Evolutionary conservation across 2,797 vertebrate species (phyloP), one percentile per base, ranked within the genome.

Genomic region (Sternotherus odoratus): DNA sequence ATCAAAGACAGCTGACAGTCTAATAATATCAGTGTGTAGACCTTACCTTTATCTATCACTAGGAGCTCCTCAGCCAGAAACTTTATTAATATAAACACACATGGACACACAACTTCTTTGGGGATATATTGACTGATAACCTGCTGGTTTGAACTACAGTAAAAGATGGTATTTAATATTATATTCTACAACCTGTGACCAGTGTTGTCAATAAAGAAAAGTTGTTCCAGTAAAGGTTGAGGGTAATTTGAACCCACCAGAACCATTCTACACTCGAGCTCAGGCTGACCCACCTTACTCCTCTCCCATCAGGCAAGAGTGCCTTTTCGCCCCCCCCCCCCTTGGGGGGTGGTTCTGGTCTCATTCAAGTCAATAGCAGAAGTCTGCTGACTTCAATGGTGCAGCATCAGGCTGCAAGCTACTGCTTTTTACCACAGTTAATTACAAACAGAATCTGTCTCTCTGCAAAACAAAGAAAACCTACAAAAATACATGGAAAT

Each of bases 11-110:
- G 39, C 69, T 39, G 69, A 39, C 69, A 74, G 24, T 23, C 10
- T 69, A 36, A 69, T 11, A 3, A 33, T 15, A 0, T 43, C 8
- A 49, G 16, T 50, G 36, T 30, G 79, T 4, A 33, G 1, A 0
- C 50, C 43, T 78, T 4, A 77, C 13, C 17, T 75, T 94, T 63
- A n/a, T 82, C 3, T 7, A 12, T 79, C 49, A 28, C 60, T 77
- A 19, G 28, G 12, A 50, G 54, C 46, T 54, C 49, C 46, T 83
- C 51, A 80, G 6, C 19, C 15, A 12, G n/a, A 11, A 72, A 75
- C 82, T 5, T 28, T 74, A 46, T 74, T 43, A 24, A 53, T 24
- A 46, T 12, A 49, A 26, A 50, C 1, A 48, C 4, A 88, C n/a
- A 66, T 5, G 9, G 5, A 3, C 39, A 83, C 19, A 39, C 84